Base-by-base conservation (phyloP, 2,888 invertebrate genomes). In the Dendrolimus houi region DNA sequence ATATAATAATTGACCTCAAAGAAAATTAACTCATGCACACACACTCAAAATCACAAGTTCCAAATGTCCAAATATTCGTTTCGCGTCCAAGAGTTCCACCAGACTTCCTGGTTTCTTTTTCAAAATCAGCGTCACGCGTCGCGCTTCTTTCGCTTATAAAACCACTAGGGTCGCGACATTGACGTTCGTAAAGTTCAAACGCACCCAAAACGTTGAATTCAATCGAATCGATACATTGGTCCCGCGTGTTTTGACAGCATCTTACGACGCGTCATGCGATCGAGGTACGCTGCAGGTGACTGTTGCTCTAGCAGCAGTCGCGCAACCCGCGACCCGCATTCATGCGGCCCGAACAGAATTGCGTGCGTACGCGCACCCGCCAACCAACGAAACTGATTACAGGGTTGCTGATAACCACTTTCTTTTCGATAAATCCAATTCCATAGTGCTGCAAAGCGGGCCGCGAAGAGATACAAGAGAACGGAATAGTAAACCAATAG, bases 271-370 rank as follows among this genome's bases (percentile, higher is more conserved):
- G 82, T 82, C 77, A 69, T 72, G 68, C 79, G 75, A 64, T 66
- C 72, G 62, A 69, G 74, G 77, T 75, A 68, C 66, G 74, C 80
- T 74, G 77, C 85, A 85, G 85, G 86, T 85, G 85, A 87, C 87
- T 87, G 83, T 61, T 64, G 63, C 70, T 60, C 63, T 62, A 63
- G 66, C 54, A 56, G 42, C 54, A 17, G n/a, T 41, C 52, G 40
- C 53, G 41, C 56, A 13, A 54, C 57, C 47, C 42, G 54, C 57
- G 41, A 55, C 55, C 52, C 47, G 47, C 47, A 47, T 47, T 47
- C 47, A 47, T 2, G 17, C 55, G 40, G 55, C 52, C 9, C 14
- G 40, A 42, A 41, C 55, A 52, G 40, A 9, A 17, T 7, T n/a
- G 9, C n/a, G 52, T 55, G 17, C 29, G 9, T 55, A 55, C 47